phyloP scores from a whole-genome alignment of 2,797 vertebrate species.

The Vespertilio murinus region DNA sequence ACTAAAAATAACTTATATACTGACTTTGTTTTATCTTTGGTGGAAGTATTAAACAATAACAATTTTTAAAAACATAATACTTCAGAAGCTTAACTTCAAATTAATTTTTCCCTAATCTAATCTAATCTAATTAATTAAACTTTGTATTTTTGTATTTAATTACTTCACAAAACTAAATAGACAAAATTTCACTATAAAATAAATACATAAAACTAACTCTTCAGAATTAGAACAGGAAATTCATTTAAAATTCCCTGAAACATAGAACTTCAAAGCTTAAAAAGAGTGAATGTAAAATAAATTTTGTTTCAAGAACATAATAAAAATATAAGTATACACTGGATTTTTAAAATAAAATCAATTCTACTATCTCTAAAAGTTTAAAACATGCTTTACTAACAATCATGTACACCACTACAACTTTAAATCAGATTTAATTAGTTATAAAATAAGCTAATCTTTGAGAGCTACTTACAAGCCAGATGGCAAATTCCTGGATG shows the following conservation, averaged over 20 bases:
- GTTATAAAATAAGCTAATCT: neutral
- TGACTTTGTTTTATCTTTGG: neutral
- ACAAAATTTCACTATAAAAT: conserved; percentile 35
- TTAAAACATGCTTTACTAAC: conserved; percentile 3
- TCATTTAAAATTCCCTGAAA: conserved; percentile 40
- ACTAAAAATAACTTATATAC: neutral
- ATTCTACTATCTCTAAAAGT: conserved; percentile 54
- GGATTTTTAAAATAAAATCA: neutral
- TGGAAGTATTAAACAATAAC: neutral
- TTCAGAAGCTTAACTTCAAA: conserved; percentile 35
- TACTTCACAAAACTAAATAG: conserved; percentile 37
- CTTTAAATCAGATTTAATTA: conserved; percentile 34
- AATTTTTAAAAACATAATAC: conserved; percentile 11
- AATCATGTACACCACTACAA: conserved; percentile 30
- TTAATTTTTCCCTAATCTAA: conserved; percentile 10
- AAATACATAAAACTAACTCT: conserved; percentile 39
- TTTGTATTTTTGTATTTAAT: neutral
- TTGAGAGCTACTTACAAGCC: conserved; percentile 92
- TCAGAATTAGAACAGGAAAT: neutral
- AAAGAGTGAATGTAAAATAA: neutral
- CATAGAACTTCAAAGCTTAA: neutral
- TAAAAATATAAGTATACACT: neutral
- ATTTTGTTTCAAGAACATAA: conserved; percentile 6
- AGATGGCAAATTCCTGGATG: conserved; percentile 91
- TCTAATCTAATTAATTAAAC: neutral